These are phyloP conservation scores for Exocentrus adspersus DNA, from an alignment of 2,888 invertebrate genomes.

Conservation along the genomic window DNA sequence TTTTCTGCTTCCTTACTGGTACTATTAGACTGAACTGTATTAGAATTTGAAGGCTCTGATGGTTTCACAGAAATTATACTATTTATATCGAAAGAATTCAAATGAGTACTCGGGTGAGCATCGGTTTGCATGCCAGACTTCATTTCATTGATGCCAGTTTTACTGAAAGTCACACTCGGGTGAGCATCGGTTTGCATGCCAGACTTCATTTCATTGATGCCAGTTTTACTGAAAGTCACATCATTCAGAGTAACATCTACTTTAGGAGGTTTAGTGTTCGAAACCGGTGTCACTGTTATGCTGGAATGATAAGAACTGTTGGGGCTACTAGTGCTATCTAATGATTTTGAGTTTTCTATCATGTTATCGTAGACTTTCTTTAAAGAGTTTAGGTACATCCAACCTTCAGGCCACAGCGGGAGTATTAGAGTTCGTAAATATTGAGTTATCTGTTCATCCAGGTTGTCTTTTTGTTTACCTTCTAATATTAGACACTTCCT, in stretches of 20 bases:
- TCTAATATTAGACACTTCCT: slow-evolving; percentile 58
- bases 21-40: neutral
- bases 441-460: slow-evolving; percentile 64
- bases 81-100: neutral
- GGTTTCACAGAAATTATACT: neutral
- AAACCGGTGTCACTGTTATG: slow-evolving; percentile 30
- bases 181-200: neutral
- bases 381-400: slow-evolving; percentile 64
- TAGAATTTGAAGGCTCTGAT: neutral
- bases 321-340: slow-evolving; percentile 3
- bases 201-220: neutral
- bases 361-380: slow-evolving; percentile 54
- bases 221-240: slow-evolving; percentile 11
- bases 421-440: slow-evolving; percentile 65
- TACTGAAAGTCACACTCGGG: slow-evolving; percentile 14
- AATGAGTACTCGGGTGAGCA: neutral
- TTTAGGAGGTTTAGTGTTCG: slow-evolving; percentile 19
- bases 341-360: slow-evolving; percentile 27
- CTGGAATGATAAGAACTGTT: slow-evolving; percentile 30
- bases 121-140: neutral
- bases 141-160: slow-evolving; percentile 1
- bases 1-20: neutral
- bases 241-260: slow-evolving; percentile 22
- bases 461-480: slow-evolving; percentile 63
- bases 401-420: slow-evolving; percentile 67